Percentiles rank a stretch among this genome's conserved stretches.
Evolutionary conservation across 53 echinoderm and acorn worm species (phyloP).

Genomic region (Stichopus horrens): DNA sequence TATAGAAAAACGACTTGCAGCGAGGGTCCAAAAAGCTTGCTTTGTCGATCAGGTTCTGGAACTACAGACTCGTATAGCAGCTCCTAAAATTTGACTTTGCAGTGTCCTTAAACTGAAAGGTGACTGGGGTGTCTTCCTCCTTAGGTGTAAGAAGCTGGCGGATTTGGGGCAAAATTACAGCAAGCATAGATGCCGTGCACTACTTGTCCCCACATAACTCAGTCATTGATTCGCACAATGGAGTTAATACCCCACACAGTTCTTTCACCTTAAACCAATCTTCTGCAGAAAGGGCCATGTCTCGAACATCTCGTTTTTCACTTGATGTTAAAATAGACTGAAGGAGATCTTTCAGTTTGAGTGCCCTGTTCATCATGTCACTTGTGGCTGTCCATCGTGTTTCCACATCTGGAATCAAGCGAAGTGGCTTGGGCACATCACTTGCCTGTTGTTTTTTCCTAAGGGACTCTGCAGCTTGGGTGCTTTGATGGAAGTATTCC

Average conservation of each 20-base stretch:
- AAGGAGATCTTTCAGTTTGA: neutral
- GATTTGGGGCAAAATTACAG: neutral
- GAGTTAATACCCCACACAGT: conserved; percentile 16
- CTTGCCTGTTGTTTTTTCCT: neutral
- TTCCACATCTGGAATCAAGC: conserved; percentile 14
- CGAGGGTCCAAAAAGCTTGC: conserved; percentile 2
- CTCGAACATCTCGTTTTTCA: conserved; percentile 16
- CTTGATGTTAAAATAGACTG: neutral
- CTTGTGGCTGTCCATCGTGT: conserved; percentile 22
- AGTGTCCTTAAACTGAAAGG: neutral
- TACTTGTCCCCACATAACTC: conserved; percentile 15
- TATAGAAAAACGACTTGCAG: conserved; percentile 5
- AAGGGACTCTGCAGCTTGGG: neutral
- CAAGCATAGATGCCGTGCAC: conserved; percentile 16
- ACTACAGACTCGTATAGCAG: neutral
- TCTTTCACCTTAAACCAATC: conserved; percentile 16
- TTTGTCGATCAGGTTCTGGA: neutral
- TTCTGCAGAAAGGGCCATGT: conserved; percentile 25
- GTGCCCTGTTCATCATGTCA: conserved; percentile 8
- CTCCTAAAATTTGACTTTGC: neutral
- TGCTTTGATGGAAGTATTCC: neutral
- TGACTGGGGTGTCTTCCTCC: conserved; percentile 1
- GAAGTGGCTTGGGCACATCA: neutral
- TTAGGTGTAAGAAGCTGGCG: conserved; percentile 5
- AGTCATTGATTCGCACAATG: conserved; percentile 8